These are phyloP conservation scores for Camponotus floridanus DNA, from an alignment of 1,140 invertebrate genomes.

Conservation along the genomic window DNA sequence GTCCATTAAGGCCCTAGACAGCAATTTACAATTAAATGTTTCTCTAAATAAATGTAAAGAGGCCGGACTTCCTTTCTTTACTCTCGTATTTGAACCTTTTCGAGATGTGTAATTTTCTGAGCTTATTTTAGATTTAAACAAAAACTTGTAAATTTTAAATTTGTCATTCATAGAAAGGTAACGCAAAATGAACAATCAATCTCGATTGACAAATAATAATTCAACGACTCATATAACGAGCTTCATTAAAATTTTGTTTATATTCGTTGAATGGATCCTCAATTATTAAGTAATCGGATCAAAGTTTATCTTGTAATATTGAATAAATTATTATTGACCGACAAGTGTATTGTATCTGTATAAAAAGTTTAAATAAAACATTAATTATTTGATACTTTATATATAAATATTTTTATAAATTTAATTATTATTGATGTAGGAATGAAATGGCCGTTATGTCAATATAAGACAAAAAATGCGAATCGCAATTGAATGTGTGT, in stretches of 20 bases:
- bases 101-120: not conserved
- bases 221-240: not conserved
- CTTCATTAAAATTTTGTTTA: conserved; percentile 33
- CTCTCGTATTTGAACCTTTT: conserved; percentile 18
- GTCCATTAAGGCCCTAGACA: conserved; percentile 70
- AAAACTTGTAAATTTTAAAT: not conserved
- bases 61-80: conserved; percentile 10
- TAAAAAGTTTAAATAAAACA: conserved; percentile 28
- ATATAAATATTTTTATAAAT: not conserved
- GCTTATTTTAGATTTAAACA: not conserved
- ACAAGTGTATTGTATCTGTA: not conserved
- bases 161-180: not conserved
- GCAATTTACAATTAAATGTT: conserved; percentile 72
- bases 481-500: not conserved
- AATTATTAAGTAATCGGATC: conserved; percentile 5
- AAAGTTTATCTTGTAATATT: conserved; percentile 20
- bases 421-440: not conserved
- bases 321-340: conserved; percentile 15
- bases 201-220: not conserved
- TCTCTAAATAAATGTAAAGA: conserved; percentile 59
- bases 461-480: not conserved
- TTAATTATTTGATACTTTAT: not conserved
- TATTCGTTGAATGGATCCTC: not conserved
- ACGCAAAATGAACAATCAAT: conserved; percentile 6
- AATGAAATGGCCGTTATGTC: no score